phyloP scores from a whole-genome alignment of 2,113 vertebrate species.

The Argyrosomus japonicus region DNA sequence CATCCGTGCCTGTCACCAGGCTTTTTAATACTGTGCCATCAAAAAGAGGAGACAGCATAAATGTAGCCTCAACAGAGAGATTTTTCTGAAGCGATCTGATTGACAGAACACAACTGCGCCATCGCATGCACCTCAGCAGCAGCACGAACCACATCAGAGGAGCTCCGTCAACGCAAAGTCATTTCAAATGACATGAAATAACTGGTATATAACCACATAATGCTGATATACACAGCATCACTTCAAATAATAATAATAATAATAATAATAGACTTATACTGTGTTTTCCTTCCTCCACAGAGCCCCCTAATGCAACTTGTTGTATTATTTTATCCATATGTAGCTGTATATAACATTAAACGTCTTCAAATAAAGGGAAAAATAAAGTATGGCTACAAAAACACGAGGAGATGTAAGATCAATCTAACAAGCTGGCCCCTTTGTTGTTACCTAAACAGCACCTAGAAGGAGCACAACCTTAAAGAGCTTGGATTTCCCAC shows the following conservation, averaged over 20 bases:
- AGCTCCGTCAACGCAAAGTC: not conserved
- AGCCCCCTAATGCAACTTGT: not conserved
- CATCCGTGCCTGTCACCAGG: not conserved
- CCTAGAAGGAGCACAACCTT: slow-evolving; percentile 13
- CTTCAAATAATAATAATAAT: slow-evolving; percentile 4
- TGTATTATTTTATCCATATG: not conserved
- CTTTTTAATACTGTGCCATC: not conserved
- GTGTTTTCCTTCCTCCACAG: not conserved
- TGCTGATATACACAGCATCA: not conserved
- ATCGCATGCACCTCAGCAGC: not conserved
- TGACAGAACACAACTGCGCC: not conserved
- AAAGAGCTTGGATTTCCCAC: slow-evolving; percentile 59
- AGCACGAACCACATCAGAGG: not conserved
- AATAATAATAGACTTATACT: not conserved
- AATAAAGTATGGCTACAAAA: not conserved
- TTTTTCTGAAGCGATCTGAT: not conserved
- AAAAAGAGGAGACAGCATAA: slow-evolving; percentile 9
- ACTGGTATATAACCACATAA: not conserved
- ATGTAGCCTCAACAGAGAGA: not conserved
- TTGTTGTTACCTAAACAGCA: slow-evolving; percentile 43
- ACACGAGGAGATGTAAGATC: not conserved
- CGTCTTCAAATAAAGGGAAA: not conserved
- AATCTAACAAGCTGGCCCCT: slow-evolving; percentile 14
- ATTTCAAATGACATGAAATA: not conserved
- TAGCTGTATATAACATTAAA: not conserved